Evolutionary conservation across 64 coral and sea anemone genomes (phyloP).

Genomic region (Montipora cactus): DNA sequence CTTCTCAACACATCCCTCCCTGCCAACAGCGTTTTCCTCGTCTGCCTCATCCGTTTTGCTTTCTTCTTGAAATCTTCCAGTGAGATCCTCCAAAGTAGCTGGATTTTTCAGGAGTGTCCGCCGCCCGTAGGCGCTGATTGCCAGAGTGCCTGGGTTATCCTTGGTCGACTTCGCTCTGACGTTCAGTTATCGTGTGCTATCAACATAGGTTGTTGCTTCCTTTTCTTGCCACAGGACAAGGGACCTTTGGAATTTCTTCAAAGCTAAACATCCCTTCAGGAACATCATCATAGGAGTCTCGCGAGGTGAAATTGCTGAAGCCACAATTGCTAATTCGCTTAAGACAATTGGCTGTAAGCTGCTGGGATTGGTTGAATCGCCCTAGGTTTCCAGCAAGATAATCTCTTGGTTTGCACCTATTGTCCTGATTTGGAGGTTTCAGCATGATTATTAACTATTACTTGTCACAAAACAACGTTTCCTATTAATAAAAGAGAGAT

Average conservation of each 20-base stretch:
- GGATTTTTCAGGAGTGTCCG: conserved; percentile 32
- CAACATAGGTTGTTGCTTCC: conserved; percentile 49
- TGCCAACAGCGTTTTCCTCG: background rate
- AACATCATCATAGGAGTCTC: conserved; percentile 30
- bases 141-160: conserved; percentile 52
- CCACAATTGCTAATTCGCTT: conserved; percentile 33
- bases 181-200: conserved; percentile 25
- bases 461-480: too few relatives aligned
- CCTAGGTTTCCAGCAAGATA: too few relatives aligned
- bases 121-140: conserved; percentile 31
- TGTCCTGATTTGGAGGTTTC: too few relatives aligned
- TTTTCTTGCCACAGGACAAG: conserved; percentile 26
- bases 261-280: conserved; percentile 1
- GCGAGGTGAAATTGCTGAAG: conserved; percentile 30
- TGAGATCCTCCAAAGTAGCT: conserved; percentile 31
- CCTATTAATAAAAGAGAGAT: too few relatives aligned
- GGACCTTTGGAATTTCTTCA: conserved; percentile 24
- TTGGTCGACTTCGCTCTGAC: conserved; percentile 51
- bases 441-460: too few relatives aligned
- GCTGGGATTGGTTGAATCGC: too few relatives aligned
- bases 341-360: too few relatives aligned
- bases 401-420: too few relatives aligned
- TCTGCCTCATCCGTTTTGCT: conserved; percentile 9
- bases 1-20: conserved; percentile 17
- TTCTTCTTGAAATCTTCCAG: conserved; percentile 26